Percentiles rank a stretch among this genome's conserved stretches.
phyloP scores from a whole-genome alignment of 1,140 invertebrate genomes.

The Streblospio benedicti region DNA sequence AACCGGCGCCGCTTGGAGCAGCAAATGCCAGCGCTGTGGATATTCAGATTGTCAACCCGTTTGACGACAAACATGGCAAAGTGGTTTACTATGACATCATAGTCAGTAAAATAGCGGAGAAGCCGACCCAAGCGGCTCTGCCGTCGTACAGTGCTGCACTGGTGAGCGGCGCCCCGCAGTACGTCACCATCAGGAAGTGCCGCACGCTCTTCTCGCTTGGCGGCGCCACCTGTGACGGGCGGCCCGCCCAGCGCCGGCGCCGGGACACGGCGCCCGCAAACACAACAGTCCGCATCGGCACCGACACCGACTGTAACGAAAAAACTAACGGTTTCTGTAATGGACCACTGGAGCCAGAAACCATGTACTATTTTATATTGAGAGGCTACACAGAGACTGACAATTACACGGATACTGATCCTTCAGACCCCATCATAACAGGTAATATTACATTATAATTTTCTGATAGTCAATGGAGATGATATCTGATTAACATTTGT shows the following conservation, averaged over 20 bases:
- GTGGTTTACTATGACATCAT: not conserved
- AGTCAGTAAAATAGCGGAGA: not conserved
- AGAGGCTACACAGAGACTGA: not conserved
- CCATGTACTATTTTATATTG: not conserved
- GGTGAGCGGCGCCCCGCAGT: not conserved
- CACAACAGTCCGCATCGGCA: no score
- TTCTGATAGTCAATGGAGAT: no score
- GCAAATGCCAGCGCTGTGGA: no score
- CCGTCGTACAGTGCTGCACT: not conserved
- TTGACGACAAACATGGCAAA: not conserved
- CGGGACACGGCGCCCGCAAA: not conserved
- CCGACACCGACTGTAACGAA: not conserved
- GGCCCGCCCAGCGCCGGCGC: not conserved
- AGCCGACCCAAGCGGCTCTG: no score
- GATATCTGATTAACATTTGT: no score
- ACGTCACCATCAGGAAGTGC: slow-evolving; percentile 2
- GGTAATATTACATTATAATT: not conserved
- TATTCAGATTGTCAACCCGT: slow-evolving; percentile 2
- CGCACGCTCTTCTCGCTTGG: not conserved
- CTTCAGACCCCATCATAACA: not conserved
- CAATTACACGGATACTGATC: not conserved
- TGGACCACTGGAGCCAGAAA: not conserved
- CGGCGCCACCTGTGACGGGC: not conserved
- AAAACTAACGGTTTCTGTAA: not conserved
- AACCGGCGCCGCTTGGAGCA: no score